Percentiles rank a stretch among this genome's conserved stretches.
These are phyloP conservation scores for Tinea trinotella DNA, from an alignment of 2,888 invertebrate species.

Conservation along the genomic window DNA sequence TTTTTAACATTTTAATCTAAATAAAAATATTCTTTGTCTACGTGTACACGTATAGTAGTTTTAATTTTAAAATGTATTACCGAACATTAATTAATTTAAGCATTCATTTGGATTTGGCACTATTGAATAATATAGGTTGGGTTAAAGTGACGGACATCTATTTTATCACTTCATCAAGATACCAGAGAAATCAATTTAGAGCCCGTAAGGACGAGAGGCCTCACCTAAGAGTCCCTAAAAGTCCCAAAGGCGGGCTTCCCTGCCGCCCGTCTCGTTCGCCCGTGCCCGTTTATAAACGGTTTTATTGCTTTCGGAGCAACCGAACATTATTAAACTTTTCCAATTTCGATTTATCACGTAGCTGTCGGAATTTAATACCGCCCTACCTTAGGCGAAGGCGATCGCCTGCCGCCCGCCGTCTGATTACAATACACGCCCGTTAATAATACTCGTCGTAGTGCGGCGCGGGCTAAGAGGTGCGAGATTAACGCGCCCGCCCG, in stretches of 20 bases:
- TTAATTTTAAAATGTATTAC: not conserved
- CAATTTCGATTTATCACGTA: conserved; percentile 74
- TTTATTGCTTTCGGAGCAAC: conserved; percentile 74
- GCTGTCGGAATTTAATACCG: conserved; percentile 74
- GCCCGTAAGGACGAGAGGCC: conserved; percentile 51
- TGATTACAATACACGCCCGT: conserved; percentile 72
- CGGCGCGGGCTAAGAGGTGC: not conserved
- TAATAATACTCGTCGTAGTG: conserved; percentile 49
- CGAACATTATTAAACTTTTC: conserved; percentile 75
- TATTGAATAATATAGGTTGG: conserved; percentile 25
- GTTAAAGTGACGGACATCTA: conserved; percentile 30
- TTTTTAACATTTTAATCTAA: no score
- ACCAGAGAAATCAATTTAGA: conserved; percentile 62
- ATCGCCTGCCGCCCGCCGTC: conserved; percentile 71
- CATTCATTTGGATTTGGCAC: conserved; percentile 26
- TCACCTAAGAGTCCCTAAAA: conserved; percentile 68
- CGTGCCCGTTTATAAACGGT: conserved; percentile 73
- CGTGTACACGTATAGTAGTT: not conserved
- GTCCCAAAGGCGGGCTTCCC: conserved; percentile 66
- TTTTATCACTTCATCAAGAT: conserved; percentile 63
- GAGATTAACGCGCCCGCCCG: not conserved
- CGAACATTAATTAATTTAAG: not conserved
- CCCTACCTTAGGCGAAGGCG: conserved; percentile 72
- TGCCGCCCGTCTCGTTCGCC: conserved; percentile 67
- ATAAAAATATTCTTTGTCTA: no score